A percentile compares a stretch with the other conserved stretches of the same genome.
These are phyloP conservation scores for Poliocrania exsul DNA, from an alignment of 2,797 vertebrate species.

Conservation along the genomic window DNA sequence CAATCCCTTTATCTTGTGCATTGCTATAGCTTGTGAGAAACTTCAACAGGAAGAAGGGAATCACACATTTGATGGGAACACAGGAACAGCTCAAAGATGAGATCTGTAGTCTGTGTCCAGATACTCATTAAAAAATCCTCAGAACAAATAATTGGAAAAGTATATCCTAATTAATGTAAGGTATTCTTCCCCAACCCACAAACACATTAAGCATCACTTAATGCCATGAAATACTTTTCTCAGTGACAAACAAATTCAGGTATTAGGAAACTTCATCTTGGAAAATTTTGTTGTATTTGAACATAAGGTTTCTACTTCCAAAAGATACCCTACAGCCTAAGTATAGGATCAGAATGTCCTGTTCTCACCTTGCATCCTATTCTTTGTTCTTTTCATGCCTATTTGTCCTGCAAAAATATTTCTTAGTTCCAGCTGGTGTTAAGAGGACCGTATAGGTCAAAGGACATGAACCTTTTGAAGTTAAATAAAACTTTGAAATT, in stretches of 20 bases:
- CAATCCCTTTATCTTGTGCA: background rate
- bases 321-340: background rate
- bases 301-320: background rate
- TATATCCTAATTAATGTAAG: background rate
- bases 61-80: background rate
- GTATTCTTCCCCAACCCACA: background rate
- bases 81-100: background rate
- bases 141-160: background rate
- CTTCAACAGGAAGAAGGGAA: background rate
- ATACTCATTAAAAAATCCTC: background rate
- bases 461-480: background rate
- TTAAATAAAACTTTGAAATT: conserved; percentile 7
- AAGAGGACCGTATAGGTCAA: background rate
- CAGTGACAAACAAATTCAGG: background rate
- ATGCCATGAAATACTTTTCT: background rate
- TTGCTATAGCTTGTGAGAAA: background rate
- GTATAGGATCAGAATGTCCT: background rate
- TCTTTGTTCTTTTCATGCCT: conserved; percentile 35
- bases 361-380: background rate
- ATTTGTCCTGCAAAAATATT: conserved; percentile 31
- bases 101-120: background rate
- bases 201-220: background rate
- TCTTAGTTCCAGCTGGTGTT: conserved; percentile 2
- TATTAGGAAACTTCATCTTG: background rate
- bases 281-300: background rate